Evolutionary conservation across 2,797 vertebrate genomes (phyloP), one percentile per base, ranked within the genome.

Genomic region (Brotula barbata): DNA sequence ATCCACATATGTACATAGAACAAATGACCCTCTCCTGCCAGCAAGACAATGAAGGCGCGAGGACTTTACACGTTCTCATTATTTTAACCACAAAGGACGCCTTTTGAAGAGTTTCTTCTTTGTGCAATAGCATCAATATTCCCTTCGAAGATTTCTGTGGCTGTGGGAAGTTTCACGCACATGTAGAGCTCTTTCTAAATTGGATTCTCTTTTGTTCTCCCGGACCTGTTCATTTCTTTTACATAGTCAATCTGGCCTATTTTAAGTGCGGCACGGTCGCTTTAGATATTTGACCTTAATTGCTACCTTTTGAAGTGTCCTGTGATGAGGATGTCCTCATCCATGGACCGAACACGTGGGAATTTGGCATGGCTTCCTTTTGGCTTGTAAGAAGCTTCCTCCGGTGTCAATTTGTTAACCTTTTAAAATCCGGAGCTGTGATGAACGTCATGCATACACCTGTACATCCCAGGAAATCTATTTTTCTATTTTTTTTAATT

Each of bases 21-120:
- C 19, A 22, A 16, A 20, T 14, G 11, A n/a, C 45, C 57, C 31
- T 9, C 43, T 59, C 45, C 28, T 67, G 57, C 39, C 70, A 71
- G 16, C 56, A 15, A 46, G 17, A 15, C 23, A 7, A 39, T 44
- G 31, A 63, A 58, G 40, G 12, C 5, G 31, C 0, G 5, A 67
- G 28, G 22, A 48, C 3, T 6, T 16, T 1, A 39, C 16, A 25
- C 6, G 9, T n/a, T 15, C 23, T 65, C 45, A 65, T 73, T 68
- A 64, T 67, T 57, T 64, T 19, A 42, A 23, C 19, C 1, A 1
- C 7, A 5, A 23, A 33, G 22, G 33, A 43, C 31, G 21, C 39
- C 45, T 40, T 45, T 51, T 21, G 14, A 52, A 58, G 19, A 52
- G 19, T 47, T 65, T 51, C 14, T 60, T 13, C 25, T 50, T 65